Conservation (phyloP, 2,888 invertebrate genomes). For the Lamellibrachia satsuma region DNA sequence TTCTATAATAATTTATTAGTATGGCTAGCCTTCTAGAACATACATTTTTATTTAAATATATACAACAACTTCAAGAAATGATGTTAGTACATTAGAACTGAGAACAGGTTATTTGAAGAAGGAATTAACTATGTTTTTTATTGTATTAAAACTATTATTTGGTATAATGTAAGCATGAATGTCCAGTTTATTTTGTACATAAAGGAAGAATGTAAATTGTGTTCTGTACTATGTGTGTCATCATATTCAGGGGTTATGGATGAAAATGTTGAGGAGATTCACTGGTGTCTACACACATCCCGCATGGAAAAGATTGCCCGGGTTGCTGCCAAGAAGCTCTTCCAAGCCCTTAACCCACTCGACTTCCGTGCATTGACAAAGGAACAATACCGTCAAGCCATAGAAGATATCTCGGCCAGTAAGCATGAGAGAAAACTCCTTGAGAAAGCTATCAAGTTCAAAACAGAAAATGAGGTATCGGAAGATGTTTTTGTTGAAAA, state of each 20-base stretch:
- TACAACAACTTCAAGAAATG: background rate
- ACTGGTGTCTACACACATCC: conserved; percentile 83
- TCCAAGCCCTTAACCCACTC: conserved; percentile 75
- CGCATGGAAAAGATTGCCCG: conserved; percentile 87
- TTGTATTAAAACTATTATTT: background rate
- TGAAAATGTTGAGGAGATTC: conserved; percentile 78
- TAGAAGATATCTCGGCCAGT: conserved; percentile 51
- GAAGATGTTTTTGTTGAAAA: conserved; percentile 61
- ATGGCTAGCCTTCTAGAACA: too few species aligned
- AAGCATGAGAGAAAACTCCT: conserved; percentile 54
- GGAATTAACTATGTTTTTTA: background rate
- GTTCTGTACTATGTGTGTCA: background rate
- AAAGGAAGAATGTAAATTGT: background rate
- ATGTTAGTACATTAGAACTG: background rate
- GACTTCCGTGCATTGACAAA: conserved; percentile 71
- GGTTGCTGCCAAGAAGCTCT: conserved; percentile 86
- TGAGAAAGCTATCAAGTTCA: conserved; percentile 54
- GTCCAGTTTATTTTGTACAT: background rate
- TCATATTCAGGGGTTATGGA: conserved; percentile 73
- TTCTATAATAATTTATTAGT: too few species aligned
- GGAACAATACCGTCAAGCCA: conserved; percentile 71
- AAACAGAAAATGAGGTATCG: conserved; percentile 52
- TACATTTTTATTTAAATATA: too few species aligned
- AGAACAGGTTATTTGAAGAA: background rate
- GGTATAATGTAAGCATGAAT: background rate